Evolutionary conservation across 2,888 invertebrate genomes (phyloP), one percentile per base, ranked within the genome.

Genomic region (Esperia sulphurella): DNA sequence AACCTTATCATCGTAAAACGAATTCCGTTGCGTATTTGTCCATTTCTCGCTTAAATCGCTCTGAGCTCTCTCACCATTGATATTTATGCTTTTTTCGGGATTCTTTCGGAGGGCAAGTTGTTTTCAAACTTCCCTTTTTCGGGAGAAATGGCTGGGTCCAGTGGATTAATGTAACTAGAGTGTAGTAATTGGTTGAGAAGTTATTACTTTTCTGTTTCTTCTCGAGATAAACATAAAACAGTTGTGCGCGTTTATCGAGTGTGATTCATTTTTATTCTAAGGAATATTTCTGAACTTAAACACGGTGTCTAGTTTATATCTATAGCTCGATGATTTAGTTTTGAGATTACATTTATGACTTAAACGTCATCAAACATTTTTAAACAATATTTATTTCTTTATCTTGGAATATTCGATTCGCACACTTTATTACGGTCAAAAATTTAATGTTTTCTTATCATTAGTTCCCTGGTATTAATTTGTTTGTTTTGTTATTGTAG

Each of bases 171-270:
- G 78, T 83, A 79, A 79, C 77, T 79, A 79, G 76, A 82, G 77
- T 83, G 79, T 77, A 75, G 76, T 84, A 83, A 83, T 83, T 83
- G 81, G 77, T 78, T 73, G 71, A 75, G 72, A 83, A 80, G 78
- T 80, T 83, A 81, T 82, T 78, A 78, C 78, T 79, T 81, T 78
- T 75, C 66, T 71, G 71, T 79, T 79, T 78, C 74, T 76, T 71
- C 75, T 73, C 67, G 72, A 67, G 72, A 75, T 75, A 78, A 79
- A 80, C 78, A 80, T 79, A 75, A 81, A 80, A 75, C 73, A 79
- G 77, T 83, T 76, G 75, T 75, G 69, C 73, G 76, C 78, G 76
- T 78, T 77, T 61, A 59, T 61, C 55, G 51, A 57, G 67, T 75
- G 72, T 79, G 77, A 81, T 82, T 83, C 81, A 80, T 79, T 76